Conservation (phyloP, 2,797 vertebrate genomes). For the Hybognathus amarus region DNA sequence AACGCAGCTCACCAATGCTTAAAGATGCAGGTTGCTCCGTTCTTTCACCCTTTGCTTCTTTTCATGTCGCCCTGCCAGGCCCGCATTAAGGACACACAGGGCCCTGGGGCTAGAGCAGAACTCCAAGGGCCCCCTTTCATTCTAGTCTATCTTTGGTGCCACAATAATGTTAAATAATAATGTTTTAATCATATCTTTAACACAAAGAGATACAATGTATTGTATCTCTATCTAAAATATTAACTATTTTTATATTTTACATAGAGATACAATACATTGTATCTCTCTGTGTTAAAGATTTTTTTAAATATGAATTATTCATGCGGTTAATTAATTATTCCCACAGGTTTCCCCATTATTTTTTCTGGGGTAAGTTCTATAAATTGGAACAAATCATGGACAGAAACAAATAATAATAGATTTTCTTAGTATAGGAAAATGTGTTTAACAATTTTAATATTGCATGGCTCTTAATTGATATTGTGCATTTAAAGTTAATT, state of each 20-base stretch:
- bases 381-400: neutral
- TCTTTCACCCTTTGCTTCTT: constrained; percentile 32
- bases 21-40: constrained; percentile 41
- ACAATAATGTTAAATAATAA: neutral
- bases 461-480: neutral
- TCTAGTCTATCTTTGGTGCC: neutral
- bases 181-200: neutral
- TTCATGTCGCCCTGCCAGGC: constrained; percentile 6
- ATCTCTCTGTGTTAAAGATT: neutral
- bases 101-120: neutral
- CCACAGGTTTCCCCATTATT: neutral
- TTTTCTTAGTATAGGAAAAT: neutral
- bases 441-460: neutral
- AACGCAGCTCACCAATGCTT: constrained; percentile 23
- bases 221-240: neutral
- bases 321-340: neutral
- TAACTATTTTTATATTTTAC: neutral
- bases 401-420: neutral
- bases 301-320: neutral
- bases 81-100: neutral
- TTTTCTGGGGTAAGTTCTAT: neutral
- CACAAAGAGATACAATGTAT: neutral
- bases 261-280: neutral
- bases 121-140: neutral
- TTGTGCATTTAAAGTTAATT: neutral